Percentiles rank a stretch among this genome's conserved stretches.
phyloP scores from a whole-genome alignment of 1,140 invertebrate species.

The Wasmannia auropunctata region DNA sequence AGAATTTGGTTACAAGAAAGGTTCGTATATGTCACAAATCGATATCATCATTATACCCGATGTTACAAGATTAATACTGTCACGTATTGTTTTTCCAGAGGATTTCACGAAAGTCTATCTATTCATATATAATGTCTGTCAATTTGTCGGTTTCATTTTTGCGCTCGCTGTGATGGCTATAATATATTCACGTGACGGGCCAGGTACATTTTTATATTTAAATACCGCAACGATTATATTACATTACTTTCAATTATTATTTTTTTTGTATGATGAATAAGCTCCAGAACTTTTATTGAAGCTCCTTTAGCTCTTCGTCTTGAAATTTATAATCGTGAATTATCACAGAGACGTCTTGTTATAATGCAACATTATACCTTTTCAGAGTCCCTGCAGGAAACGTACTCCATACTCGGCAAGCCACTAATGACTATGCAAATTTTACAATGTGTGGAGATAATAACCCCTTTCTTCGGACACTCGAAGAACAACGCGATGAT shows the following conservation, averaged over 20 bases:
- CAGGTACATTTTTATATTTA: slow-evolving; percentile 83
- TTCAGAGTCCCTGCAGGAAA: slow-evolving; percentile 89
- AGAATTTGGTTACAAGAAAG: slow-evolving; percentile 92
- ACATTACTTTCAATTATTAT: not conserved
- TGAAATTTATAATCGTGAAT: not conserved
- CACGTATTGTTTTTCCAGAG: slow-evolving; percentile 84
- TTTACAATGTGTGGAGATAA: slow-evolving; percentile 94
- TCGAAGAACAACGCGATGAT: slow-evolving; percentile 90
- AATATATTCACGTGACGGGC: slow-evolving; percentile 90
- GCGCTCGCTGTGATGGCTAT: slow-evolving; percentile 91
- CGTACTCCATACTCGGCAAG: slow-evolving; percentile 91
- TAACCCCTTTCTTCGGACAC: slow-evolving; percentile 95
- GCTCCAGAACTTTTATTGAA: not conserved
- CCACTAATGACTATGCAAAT: slow-evolving; percentile 94
- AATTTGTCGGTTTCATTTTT: slow-evolving; percentile 95
- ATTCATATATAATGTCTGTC: slow-evolving; percentile 95
- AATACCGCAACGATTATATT: too few relatives aligned
- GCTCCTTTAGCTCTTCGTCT: not conserved
- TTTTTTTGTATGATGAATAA: not conserved
- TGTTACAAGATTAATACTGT: slow-evolving; percentile 9
- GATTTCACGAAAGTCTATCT: slow-evolving; percentile 94
- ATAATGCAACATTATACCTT: slow-evolving; percentile 61
- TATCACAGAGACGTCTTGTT: not conserved
- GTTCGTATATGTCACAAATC: slow-evolving; percentile 82
- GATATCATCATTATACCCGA: slow-evolving; percentile 5